Conservation (phyloP, 2,797 vertebrate genomes). For the Geotrypetes seraphini region DNA sequence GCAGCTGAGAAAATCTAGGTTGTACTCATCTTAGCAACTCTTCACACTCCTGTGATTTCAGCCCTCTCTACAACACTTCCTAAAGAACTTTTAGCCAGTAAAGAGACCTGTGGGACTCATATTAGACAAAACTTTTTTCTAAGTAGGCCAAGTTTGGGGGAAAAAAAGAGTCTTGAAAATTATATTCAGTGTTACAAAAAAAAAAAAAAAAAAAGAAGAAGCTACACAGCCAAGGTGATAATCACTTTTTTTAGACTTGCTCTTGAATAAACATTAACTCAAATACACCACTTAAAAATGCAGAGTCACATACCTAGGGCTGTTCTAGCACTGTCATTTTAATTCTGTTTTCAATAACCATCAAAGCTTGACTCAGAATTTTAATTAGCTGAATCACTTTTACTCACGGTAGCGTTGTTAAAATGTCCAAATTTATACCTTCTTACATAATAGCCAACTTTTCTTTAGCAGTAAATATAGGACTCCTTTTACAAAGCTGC, state of each 20-base stretch:
- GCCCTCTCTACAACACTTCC: conserved; percentile 38
- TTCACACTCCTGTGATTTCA: conserved; percentile 38
- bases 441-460: background rate
- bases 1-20: too few species aligned
- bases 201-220: conserved; percentile 6
- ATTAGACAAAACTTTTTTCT: conserved; percentile 42
- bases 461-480: too few species aligned
- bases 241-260: conserved; percentile 42
- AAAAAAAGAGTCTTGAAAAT: conserved; percentile 41
- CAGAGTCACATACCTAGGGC: conserved; percentile 47
- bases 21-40: conserved; percentile 46
- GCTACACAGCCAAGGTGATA: conserved; percentile 45
- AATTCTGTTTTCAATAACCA: conserved; percentile 39
- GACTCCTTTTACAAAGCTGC: too few species aligned
- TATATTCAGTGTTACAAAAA: conserved; percentile 40
- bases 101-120: conserved; percentile 19
- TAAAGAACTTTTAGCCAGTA: conserved; percentile 36
- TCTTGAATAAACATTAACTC: conserved; percentile 45
- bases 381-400: conserved; percentile 34
- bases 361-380: conserved; percentile 25
- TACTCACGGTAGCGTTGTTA: conserved; percentile 30
- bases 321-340: conserved; percentile 40
- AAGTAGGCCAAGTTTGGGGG: conserved; percentile 52
- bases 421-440: conserved; percentile 14
- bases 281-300: conserved; percentile 45